These are phyloP conservation scores for Tursiops truncatus DNA, from an alignment of 2,113 vertebrate genomes.

Conservation along the genomic window DNA sequence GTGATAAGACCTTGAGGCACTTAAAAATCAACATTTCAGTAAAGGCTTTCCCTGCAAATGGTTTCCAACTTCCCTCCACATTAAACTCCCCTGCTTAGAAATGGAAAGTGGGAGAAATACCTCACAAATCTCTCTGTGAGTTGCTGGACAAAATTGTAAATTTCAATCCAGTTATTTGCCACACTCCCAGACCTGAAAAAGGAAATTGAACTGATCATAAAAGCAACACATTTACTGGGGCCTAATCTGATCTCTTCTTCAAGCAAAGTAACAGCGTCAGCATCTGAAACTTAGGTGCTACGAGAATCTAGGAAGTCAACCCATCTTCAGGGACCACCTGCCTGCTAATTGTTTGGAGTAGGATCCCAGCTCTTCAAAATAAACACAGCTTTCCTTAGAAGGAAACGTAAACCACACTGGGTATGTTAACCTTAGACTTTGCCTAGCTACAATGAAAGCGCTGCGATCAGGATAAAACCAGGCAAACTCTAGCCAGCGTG, in stretches of 20 bases:
- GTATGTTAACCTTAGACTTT: neutral
- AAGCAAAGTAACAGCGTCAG: neutral
- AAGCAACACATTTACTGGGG: neutral
- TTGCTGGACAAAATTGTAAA: conserved; percentile 93
- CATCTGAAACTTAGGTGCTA: neutral
- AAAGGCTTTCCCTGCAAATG: neutral
- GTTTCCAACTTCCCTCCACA: neutral
- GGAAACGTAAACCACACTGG: conserved; percentile 25
- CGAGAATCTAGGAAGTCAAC: neutral
- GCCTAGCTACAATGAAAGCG: neutral
- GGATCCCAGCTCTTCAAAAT: neutral
- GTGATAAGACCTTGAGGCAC: neutral
- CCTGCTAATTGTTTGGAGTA: neutral
- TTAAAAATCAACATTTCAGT: conserved; percentile 9
- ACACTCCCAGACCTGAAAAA: conserved; percentile 93
- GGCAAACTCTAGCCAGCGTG: neutral
- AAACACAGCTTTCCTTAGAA: neutral
- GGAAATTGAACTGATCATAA: conserved; percentile 38
- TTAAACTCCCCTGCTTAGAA: neutral
- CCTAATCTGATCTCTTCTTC: neutral
- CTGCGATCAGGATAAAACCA: neutral
- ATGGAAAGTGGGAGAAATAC: conserved; percentile 79
- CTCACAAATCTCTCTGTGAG: conserved; percentile 95
- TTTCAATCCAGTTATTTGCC: conserved; percentile 89
- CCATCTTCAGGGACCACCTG: neutral